A percentile compares a stretch with the other conserved stretches of the same genome.
These are phyloP conservation scores for Varanus salvator DNA, from an alignment of 2,113 vertebrate genomes.

Conservation along the genomic window DNA sequence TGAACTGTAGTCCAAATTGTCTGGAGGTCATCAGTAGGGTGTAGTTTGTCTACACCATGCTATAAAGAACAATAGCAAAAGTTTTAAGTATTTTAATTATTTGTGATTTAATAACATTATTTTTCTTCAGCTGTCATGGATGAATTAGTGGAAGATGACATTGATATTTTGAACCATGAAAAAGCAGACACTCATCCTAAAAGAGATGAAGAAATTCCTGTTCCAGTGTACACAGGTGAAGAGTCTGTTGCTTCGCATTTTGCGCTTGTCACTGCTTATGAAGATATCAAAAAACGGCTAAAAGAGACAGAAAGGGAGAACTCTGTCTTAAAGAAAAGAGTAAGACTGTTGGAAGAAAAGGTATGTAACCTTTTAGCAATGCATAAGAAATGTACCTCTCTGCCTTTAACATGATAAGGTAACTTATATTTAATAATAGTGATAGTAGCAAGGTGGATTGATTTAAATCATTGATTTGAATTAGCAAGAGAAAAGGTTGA, in stretches of 20 bases:
- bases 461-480: neutral
- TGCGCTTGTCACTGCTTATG: constrained; percentile 96
- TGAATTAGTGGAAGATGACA: constrained; percentile 92
- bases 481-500: too few relatives aligned
- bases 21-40: too few relatives aligned
- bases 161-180: constrained; percentile 96
- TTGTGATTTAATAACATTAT: constrained; percentile 26
- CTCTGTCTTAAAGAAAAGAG: constrained; percentile 87
- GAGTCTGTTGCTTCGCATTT: constrained; percentile 97
- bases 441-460: neutral
- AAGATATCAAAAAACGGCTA: constrained; percentile 98
- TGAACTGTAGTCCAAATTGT: too few relatives aligned
- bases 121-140: constrained; percentile 88
- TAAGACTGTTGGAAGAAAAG: constrained; percentile 95
- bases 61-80: constrained; percentile 31
- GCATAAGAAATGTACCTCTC: neutral
- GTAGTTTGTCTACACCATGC: neutral
- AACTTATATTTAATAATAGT: neutral
- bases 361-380: constrained; percentile 68
- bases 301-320: constrained; percentile 95
- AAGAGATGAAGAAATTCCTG: constrained; percentile 82
- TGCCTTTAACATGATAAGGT: neutral
- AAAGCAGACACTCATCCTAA: constrained; percentile 80
- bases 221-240: constrained; percentile 88
- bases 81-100: neutral